Evolutionary conservation across 2,113 vertebrate species (phyloP), one percentile per base, ranked within the genome.

Genomic region (Onychostoma macrolepis): DNA sequence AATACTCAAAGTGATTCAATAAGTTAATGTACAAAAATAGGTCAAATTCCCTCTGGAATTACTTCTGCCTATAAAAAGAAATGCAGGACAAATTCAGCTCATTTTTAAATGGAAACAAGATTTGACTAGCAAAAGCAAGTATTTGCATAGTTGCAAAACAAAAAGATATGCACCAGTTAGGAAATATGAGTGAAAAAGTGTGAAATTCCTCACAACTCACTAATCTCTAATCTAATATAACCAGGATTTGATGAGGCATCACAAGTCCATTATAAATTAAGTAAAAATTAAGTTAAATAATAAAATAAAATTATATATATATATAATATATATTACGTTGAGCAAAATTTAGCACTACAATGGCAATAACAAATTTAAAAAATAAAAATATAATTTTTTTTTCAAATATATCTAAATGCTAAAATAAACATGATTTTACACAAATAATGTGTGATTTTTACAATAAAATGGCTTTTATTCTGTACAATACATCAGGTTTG

Each of bases 141-240:
- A 48, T 83, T 83, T 83, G 80, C 43, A 83, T 83, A 48, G 24
- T 43, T 28, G 15, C 36, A 81, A 67, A 83, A 38, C 78, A 41
- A 69, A 41, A 6, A 82, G 9, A 82, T 41, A 65, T 3, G 38
- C 56, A 28, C 38, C 13, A 11, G 13, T 28, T 26, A 77, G 3
- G 7, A 43, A 41, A 30, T 30, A 26, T 43, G 12, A 43, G 30
- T 30, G 36, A 9, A 45, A 50, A 33, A 78, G 56, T 10, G 48
- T 11, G 78, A 63, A 65, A 10, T 28, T 67, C 13, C 61, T 80
- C 48, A 53, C 7, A 4, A 28, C 12, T 6, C 26, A 33, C 19
- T 72, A n/a, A 58, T n/a, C 11, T 80, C 9, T 28, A 28, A 58
- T 58, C 4, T 79, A 6, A 78, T 56, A 53, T 43, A 75, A 75